Percentiles rank a stretch among this genome's conserved stretches.
Evolutionary conservation across 2,797 vertebrate genomes (phyloP).

Genomic region (Aeoliscus strigatus): DNA sequence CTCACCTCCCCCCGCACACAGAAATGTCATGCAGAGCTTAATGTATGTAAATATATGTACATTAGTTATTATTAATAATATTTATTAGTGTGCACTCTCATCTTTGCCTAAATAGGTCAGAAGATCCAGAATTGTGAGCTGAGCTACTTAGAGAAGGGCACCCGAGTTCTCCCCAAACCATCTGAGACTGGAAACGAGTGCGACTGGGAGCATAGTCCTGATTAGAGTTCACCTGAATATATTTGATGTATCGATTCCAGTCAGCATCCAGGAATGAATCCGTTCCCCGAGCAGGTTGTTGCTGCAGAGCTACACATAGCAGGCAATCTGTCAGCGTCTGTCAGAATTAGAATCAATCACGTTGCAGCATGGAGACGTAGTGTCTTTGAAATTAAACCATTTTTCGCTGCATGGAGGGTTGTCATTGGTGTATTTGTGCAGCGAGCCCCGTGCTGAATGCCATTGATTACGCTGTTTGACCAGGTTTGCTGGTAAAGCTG

Average conservation of each 20-base stretch:
- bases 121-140: slow-evolving; percentile 49
- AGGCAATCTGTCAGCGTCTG: slow-evolving; percentile 29
- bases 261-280: slow-evolving; percentile 19
- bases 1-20: too few relatives aligned
- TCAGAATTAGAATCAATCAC: slow-evolving; percentile 51
- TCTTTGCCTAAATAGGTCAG: slow-evolving; percentile 55
- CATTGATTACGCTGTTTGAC: slow-evolving; percentile 59
- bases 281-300: slow-evolving; percentile 22
- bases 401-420: slow-evolving; percentile 45
- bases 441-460: slow-evolving; percentile 50
- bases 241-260: slow-evolving; percentile 24
- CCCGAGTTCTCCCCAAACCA: slow-evolving; percentile 53
- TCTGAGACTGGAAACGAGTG: slow-evolving; percentile 17
- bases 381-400: slow-evolving; percentile 42
- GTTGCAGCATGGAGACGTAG: slow-evolving; percentile 5
- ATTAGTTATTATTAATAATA: too few relatives aligned
- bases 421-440: slow-evolving; percentile 63
- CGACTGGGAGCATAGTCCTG: slow-evolving; percentile 38
- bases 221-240: slow-evolving; percentile 4
- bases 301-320: slow-evolving; percentile 33
- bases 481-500: slow-evolving; percentile 51
- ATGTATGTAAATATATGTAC: too few relatives aligned
- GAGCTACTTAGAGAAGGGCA: slow-evolving; percentile 52
- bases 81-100: slow-evolving; percentile 20
- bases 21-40: too few relatives aligned